These are phyloP conservation scores for Lagopus muta DNA, from an alignment of 2,113 vertebrate species.

Conservation along the genomic window DNA sequence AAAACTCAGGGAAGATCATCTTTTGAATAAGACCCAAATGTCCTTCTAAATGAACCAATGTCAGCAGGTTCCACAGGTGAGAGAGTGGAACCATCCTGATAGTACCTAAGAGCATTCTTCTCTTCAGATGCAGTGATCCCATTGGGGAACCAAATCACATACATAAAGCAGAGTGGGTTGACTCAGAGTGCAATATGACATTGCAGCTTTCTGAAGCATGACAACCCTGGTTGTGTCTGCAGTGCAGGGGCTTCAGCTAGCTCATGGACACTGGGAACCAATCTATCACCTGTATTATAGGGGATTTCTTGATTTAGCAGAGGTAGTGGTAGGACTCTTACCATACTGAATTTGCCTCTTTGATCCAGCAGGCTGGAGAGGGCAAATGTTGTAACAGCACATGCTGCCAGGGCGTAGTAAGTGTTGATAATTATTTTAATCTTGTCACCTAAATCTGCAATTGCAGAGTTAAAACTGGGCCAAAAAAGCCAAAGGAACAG, in stretches of 20 bases:
- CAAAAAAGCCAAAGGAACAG: slow-evolving; percentile 95
- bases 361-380: slow-evolving; percentile 87
- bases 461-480: slow-evolving; percentile 97
- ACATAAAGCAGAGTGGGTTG: no score
- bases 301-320: accelerated
- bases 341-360: slow-evolving; percentile 93
- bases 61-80: not conserved
- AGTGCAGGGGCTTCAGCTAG: not conserved
- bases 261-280: not conserved
- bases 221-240: not conserved
- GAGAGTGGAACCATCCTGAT: not conserved
- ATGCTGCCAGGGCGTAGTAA: slow-evolving; percentile 90
- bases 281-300: not conserved
- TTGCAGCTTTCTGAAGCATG: not conserved
- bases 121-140: not conserved
- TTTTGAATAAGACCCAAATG: not conserved
- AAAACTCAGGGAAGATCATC: not conserved
- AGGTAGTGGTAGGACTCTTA: slow-evolving; percentile 49
- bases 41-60: not conserved
- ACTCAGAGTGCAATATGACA: not conserved
- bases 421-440: slow-evolving; percentile 88
- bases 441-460: slow-evolving; percentile 56
- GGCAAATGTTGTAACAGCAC: slow-evolving; percentile 85
- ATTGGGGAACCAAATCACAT: not conserved
- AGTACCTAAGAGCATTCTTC: not conserved